Percentiles rank a stretch among this genome's conserved stretches.
phyloP scores from a whole-genome alignment of 1,140 invertebrate genomes.

The Brachionus rubens region DNA sequence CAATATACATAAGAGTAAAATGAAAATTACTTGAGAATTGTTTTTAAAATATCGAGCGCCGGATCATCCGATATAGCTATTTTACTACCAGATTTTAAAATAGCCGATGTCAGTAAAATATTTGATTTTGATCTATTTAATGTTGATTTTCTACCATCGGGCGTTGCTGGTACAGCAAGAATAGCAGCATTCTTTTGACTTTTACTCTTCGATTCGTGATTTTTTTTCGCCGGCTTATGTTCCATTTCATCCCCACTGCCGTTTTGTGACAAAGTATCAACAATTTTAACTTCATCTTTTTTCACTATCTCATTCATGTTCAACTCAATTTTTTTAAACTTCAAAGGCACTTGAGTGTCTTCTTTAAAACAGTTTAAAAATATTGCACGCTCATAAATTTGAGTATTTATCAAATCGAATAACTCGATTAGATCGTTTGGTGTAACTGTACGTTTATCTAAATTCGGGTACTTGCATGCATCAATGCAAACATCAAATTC shows the following conservation, averaged over 20 bases:
- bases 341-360: conserved; percentile 48
- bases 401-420: conserved; percentile 53
- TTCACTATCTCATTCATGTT: neutral
- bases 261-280: neutral
- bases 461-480: conserved; percentile 55
- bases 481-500: conserved; percentile 54
- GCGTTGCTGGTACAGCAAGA: neutral
- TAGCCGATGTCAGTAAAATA: neutral
- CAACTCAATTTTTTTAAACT: neutral
- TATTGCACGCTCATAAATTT: conserved; percentile 52
- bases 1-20: neutral
- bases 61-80: conserved; percentile 1
- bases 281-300: neutral
- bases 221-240: neutral
- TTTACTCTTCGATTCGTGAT: neutral
- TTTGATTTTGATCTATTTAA: conserved; percentile 11
- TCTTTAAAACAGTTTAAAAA: conserved; percentile 55
- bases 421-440: conserved; percentile 52
- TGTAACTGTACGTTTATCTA: conserved; percentile 56
- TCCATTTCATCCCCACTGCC: no score
- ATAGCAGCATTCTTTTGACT: neutral
- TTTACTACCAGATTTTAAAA: conserved; percentile 25
- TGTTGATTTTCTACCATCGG: neutral
- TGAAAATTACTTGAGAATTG: conserved; percentile 9
- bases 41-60: conserved; percentile 15